Evolutionary conservation across 2,797 vertebrate genomes (phyloP).

Genomic region (Telmatherina bonti): DNA sequence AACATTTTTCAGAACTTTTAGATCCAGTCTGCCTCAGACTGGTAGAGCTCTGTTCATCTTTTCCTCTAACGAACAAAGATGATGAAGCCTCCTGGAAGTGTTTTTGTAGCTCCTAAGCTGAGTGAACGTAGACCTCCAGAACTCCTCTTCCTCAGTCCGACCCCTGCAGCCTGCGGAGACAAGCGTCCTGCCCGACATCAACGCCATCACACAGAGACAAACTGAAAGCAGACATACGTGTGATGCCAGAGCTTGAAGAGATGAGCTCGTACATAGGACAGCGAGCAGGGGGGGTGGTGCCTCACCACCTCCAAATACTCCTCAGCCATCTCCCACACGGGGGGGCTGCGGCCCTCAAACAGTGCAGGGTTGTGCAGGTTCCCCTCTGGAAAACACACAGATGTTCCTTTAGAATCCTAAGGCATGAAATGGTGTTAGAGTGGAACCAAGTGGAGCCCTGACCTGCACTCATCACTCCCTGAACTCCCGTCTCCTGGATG

Average conservation of each 20-base stretch:
- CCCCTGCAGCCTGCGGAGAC: too few relatives aligned
- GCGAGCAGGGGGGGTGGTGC: constrained; percentile 88
- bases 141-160: too few relatives aligned
- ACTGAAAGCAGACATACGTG: constrained; percentile 86
- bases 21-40: too few relatives aligned
- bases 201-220: too few relatives aligned
- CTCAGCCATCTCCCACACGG: constrained; percentile 96
- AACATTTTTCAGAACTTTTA: too few relatives aligned
- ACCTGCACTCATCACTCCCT: constrained; percentile 98
- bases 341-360: constrained; percentile 92
- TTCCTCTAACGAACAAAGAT: too few relatives aligned
- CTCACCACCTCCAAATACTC: constrained; percentile 93
- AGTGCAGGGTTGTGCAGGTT: constrained; percentile 97
- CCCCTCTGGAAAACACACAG: constrained; percentile 84
- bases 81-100: too few relatives aligned
- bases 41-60: too few relatives aligned
- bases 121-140: too few relatives aligned
- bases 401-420: neutral
- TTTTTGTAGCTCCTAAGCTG: too few relatives aligned
- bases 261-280: constrained; percentile 94
- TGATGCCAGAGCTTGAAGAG: constrained; percentile 99
- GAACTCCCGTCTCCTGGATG: constrained; percentile 92
- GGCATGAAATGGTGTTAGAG: too few relatives aligned
- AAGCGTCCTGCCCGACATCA: too few relatives aligned
- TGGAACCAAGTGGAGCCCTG: neutral